phyloP scores from a whole-genome alignment of 2,888 invertebrate species.

The Exephanes ischioxanthus region DNA sequence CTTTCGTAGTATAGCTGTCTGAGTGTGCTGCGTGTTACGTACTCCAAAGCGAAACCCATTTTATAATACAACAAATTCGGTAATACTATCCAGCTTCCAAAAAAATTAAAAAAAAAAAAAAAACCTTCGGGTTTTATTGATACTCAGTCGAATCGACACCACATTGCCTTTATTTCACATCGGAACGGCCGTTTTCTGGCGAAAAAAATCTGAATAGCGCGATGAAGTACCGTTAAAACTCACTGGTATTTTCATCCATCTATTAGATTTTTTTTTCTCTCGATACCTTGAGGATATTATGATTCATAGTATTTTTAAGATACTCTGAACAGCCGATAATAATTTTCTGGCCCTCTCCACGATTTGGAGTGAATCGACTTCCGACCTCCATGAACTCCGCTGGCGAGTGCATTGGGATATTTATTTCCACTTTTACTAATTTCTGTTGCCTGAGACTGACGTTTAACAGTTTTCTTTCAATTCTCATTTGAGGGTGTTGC shows the following conservation, averaged over 20 bases:
- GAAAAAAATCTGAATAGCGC: background rate
- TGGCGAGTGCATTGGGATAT: background rate
- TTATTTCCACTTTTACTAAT: background rate
- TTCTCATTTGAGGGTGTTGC: constrained; percentile 38
- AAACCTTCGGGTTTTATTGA: background rate
- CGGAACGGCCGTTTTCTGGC: background rate
- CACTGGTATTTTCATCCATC: background rate
- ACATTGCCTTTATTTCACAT: background rate
- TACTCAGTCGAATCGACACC: constrained; percentile 13
- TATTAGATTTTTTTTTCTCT: background rate
- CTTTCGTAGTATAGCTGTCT: constrained; percentile 83
- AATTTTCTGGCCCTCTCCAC: background rate
- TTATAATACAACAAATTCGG: constrained; percentile 36
- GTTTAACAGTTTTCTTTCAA: constrained; percentile 3
- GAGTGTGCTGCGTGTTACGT: constrained; percentile 83
- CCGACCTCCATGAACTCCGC: constrained; percentile 6
- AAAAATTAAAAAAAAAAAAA: background rate
- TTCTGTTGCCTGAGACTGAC: constrained; percentile 38
- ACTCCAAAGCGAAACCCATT: constrained; percentile 66
- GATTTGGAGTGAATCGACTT: constrained; percentile 7
- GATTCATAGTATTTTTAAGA: constrained; percentile 22
- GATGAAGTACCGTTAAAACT: background rate
- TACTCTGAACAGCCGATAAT: background rate
- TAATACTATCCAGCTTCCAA: constrained; percentile 22
- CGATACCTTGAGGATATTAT: constrained; percentile 19